Evolutionary conservation across 2,888 invertebrate species (phyloP), one percentile per base, ranked within the genome.

Genomic region (Meliscaeva auricollis): DNA sequence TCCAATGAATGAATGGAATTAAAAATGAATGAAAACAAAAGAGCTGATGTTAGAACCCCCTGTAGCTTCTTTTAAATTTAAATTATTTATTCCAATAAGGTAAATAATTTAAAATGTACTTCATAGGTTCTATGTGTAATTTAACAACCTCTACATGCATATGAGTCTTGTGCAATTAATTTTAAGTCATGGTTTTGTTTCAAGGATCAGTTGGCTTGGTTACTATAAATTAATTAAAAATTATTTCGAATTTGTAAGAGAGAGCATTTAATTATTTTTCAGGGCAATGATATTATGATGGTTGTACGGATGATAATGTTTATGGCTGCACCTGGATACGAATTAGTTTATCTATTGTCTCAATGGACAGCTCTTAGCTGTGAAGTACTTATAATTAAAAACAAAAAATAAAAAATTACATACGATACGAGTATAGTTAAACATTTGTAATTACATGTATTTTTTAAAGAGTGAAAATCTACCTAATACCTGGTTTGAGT

Each of bases 331-430:
- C 81, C 88, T 15, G 88, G 89, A 26, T 89, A 88, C 80, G 88
- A 90, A 87, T 88, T 90, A 41, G 84, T 89, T n/a, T 44, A 88
- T 90, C 70, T 91, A 89, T 69, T 90, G 90, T 60, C 89, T 89
- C 35, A 91, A 91, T 79, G 90, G 90, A 1, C 91, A 91, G 72
- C 85, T 87, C 44, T 80, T 90, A n/a, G 78, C 70, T 15, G 75
- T 32, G 88, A 88, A 74, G 88, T 88, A 52, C 38, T 17, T 20
- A 32, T 7, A 35, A 35, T 6, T 32, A 32, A 4, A 35, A 8
- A 35, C 9, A 35, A 6, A 8, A 8, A 32, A 6, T 32, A 6
- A 7, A 32, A 32, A 6, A 32, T 7, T 6, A 32, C 32, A 4
- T 32, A 7, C 4, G 7, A 32, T 7, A 32, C 32, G 7, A 32